Base-by-base conservation (phyloP, 2,888 invertebrate genomes). In the Eupeodes luniger region DNA sequence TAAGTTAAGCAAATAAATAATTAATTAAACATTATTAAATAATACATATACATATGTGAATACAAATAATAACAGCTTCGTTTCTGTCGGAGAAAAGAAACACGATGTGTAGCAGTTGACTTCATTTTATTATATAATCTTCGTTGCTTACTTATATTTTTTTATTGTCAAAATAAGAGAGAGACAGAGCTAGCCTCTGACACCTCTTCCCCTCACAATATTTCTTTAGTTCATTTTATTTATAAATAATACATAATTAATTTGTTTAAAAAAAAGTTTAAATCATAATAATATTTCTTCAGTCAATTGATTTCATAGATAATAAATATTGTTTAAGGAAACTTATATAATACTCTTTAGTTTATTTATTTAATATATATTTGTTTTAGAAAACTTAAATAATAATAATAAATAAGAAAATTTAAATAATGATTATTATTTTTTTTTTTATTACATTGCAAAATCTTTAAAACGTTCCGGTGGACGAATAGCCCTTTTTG, bases 381-480 rank as follows among this genome's bases (percentile, higher is more conserved):
- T 49, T 7, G 49, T 49, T 49, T 7, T 2, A 14, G 44, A 5
- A 44, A 44, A 44, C 44, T 44, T 44, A 44, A 44, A 44, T 44
- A 5, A 44, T 44, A 5, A 5, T 44, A 44, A 44, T 5, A 44
- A 44, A 44, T 44, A 44, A 44, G 44, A 44, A 44, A 44, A 44
- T 44, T 44, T 44, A 44, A 44, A 44, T 44, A 44, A 44, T 44
- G 44, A 44, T 5, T 5, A 44, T 44, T 5, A 44, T 44, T 44
- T 44, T 44, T 44, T 44, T 49, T 14, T n/a, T n/a, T n/a, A 49
- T 62, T 62, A 62, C 40, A 62, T 62, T 62, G 6, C 36, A 61
- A 61, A 61, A 34, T 61, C 36, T 55, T 57, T 72, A 57, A 74
- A 70, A 16, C 55, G 55, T 55, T 69, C 69, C 9, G 69, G 69